Evolutionary conservation across 64 coral and sea anemone species (phyloP), one percentile per base, ranked within the genome.

Genomic region (Porites lutea): DNA sequence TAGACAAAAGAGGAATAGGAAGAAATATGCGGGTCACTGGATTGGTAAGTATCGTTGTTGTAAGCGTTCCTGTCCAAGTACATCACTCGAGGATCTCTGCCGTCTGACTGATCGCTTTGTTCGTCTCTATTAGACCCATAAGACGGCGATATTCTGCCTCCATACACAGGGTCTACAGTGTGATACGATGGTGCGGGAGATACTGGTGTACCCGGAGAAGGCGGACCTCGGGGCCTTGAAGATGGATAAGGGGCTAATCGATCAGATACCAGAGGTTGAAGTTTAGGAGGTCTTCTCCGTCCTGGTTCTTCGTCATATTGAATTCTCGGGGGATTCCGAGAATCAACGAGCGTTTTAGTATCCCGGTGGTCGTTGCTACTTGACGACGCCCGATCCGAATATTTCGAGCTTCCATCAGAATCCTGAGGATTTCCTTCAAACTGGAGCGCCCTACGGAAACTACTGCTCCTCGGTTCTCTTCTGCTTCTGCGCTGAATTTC

Each of bases 131-230:
- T 84, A 10, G 62, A 84, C 8, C 81, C 62, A 9, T 65, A 48
- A 14, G 63, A 84, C 45, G 61, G 81, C 45, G 81, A 84, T 52
- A 48, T 84, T 19, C 23, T 84, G 3, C 62, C 48, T 0, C 47
- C 47, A 14, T 21, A 53, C 43, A 69, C 63, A 3, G 81, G 81
- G 48, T 84, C 62, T 65, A 48, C 63, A 48, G 59, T 94, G 70
- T 94, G 92, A 52, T 97, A 97, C 0, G 95, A 97, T 4, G 95
- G 95, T 2, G 92, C 92, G 51, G 95, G 95, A 47, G 95, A 97
- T 21, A 90, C 57, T 3, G 92, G 88, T 2, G 88, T 59, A 50
- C 88, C 50, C 9, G 90, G 90, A 19, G 54, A 75, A 79, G 59
- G 59, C 10, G 70, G 71, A 15, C 59, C 22, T 51, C 73, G 47